Conservation (phyloP, 2,113 vertebrate genomes). For the Centropus bengalensis region DNA sequence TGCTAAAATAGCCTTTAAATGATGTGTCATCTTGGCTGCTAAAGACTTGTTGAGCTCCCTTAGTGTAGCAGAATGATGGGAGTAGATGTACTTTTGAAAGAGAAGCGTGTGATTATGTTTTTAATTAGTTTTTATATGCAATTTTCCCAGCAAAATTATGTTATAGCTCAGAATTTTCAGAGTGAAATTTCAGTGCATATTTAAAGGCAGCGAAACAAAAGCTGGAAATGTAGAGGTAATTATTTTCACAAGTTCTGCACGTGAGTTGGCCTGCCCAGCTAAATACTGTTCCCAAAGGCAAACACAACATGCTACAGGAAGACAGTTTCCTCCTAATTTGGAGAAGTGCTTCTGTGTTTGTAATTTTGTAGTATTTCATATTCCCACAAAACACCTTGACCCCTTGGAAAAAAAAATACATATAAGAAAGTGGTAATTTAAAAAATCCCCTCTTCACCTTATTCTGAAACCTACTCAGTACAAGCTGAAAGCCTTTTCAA, state of each 20-base stretch:
- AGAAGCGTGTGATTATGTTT: conserved; percentile 51
- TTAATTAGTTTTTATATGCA: conserved; percentile 53
- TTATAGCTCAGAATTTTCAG: conserved; percentile 54
- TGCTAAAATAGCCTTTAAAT: conserved; percentile 60
- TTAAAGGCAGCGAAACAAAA: conserved; percentile 3
- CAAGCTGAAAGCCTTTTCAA: not conserved
- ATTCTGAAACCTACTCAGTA: not conserved
- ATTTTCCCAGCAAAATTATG: conserved; percentile 41
- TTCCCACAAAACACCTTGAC: not conserved
- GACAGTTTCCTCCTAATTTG: not conserved
- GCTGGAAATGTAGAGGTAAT: conserved; percentile 20
- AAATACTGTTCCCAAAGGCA: conserved; percentile 19
- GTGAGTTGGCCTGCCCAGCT: not conserved
- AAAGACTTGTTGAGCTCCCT: conserved; percentile 48
- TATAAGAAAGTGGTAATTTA: not conserved
- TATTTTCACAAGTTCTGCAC: conserved; percentile 2
- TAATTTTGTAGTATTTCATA: not conserved
- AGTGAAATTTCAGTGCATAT: not conserved
- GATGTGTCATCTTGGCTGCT: conserved; percentile 31
- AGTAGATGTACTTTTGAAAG: conserved; percentile 65
- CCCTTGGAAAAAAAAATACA: not conserved
- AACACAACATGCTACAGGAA: not conserved
- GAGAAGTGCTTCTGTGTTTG: not conserved
- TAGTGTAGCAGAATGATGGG: conserved; percentile 27
- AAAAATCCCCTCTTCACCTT: not conserved